Evolutionary conservation across 2,797 vertebrate genomes (phyloP).

Genomic region (Helicolenus hilgendorfi): DNA sequence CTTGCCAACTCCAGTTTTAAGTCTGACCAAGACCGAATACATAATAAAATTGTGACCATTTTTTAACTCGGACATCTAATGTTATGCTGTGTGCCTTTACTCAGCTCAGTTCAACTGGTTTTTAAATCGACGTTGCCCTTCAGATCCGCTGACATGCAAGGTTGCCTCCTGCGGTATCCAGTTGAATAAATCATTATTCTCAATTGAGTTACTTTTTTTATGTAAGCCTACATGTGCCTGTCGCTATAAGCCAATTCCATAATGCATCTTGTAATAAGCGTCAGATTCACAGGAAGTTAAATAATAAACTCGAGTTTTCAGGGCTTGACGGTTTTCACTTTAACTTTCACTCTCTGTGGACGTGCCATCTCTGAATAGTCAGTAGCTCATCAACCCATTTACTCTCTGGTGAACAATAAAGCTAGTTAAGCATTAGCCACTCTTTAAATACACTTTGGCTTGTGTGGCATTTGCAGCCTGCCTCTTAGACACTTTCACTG

Average conservation of each 20-base stretch:
- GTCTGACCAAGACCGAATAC: background rate
- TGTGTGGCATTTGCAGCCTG: constrained; percentile 4
- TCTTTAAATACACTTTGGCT: background rate
- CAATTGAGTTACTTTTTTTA: background rate
- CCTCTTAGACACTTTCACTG: background rate
- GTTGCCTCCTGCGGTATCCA: background rate
- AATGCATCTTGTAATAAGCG: background rate
- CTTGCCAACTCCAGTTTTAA: no score
- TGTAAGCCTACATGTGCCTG: background rate
- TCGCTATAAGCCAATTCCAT: background rate
- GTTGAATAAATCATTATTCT: constrained; percentile 22
- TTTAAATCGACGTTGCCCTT: background rate
- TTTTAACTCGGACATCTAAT: background rate
- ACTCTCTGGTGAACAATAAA: constrained; percentile 22
- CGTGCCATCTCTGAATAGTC: background rate
- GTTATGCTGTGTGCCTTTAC: background rate
- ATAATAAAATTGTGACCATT: background rate
- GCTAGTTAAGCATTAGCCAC: constrained; percentile 60
- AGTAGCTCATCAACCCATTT: background rate
- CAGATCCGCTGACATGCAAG: background rate
- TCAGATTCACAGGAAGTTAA: background rate
- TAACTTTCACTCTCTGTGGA: background rate
- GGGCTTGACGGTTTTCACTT: background rate
- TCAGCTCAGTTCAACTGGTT: background rate
- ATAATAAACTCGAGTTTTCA: background rate